Percentiles rank a stretch among this genome's conserved stretches.
Evolutionary conservation across 1,140 invertebrate genomes (phyloP).

Genomic region (Solenopsis invicta): DNA sequence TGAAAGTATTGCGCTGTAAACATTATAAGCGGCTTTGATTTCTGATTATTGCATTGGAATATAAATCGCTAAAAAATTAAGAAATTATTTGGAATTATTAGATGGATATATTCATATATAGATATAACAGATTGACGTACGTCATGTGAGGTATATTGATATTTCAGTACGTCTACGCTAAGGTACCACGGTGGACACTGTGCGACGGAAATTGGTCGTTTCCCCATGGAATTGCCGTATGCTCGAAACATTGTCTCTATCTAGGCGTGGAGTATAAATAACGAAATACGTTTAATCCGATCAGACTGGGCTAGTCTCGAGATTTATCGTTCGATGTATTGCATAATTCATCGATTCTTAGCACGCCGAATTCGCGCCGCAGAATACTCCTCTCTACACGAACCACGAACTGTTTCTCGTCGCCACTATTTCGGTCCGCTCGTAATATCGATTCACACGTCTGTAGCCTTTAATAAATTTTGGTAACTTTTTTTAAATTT

Average conservation of each 20-base stretch:
- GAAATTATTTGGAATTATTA: conserved; percentile 28
- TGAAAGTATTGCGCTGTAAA: neutral
- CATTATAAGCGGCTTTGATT: neutral
- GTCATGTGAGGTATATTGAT: conserved; percentile 28
- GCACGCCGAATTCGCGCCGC: conserved; percentile 42
- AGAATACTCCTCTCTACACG: conserved; percentile 35
- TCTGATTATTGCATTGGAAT: conserved; percentile 6
- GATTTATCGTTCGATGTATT: conserved; percentile 55
- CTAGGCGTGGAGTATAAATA: conserved; percentile 51
- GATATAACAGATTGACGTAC: neutral
- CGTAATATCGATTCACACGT: conserved; percentile 15
- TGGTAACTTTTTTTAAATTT: neutral
- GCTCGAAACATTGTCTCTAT: conserved; percentile 39
- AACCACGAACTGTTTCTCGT: conserved; percentile 7
- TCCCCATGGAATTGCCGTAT: conserved; percentile 46
- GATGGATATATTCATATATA: neutral
- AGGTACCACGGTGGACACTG: neutral
- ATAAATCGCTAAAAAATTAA: conserved; percentile 32
- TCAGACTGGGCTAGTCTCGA: conserved; percentile 47
- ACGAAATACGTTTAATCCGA: conserved; percentile 64
- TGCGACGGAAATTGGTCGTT: conserved; percentile 37
- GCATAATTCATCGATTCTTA: conserved; percentile 63
- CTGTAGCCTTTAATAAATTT: neutral
- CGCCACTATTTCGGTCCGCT: neutral
- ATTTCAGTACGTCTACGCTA: conserved; percentile 9